Evolutionary conservation across 1,140 invertebrate genomes (phyloP).

Genomic region (Zaprionus gabonicus): DNA sequence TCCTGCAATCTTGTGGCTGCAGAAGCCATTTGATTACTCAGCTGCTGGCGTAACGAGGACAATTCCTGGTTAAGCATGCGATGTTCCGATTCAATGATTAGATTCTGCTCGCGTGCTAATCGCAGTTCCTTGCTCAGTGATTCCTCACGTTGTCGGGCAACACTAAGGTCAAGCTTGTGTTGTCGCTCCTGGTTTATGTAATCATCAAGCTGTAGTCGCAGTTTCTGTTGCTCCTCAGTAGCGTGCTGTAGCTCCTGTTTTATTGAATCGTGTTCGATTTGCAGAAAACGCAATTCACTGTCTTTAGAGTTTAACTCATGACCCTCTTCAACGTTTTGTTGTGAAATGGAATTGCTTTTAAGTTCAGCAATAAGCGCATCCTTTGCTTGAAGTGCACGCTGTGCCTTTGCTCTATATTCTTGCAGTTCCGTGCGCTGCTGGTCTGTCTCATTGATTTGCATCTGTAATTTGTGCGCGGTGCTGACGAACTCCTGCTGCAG

Average conservation of each 20-base stretch:
- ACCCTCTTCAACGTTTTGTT: background rate
- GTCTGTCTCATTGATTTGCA: constrained; percentile 86
- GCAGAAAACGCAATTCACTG: constrained; percentile 64
- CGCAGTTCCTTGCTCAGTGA: constrained; percentile 61
- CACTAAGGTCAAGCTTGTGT: constrained; percentile 47
- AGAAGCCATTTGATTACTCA: constrained; percentile 77
- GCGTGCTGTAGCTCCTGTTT: constrained; percentile 69
- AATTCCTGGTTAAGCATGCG: constrained; percentile 77
- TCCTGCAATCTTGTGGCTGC: constrained; percentile 76
- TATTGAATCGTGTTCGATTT: constrained; percentile 66
- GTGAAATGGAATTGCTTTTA: constrained; percentile 70
- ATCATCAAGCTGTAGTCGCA: constrained; percentile 65
- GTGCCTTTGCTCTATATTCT: constrained; percentile 89
- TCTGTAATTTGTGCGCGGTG: constrained; percentile 85
- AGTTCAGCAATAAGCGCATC: constrained; percentile 90
- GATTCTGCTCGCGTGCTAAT: constrained; percentile 48
- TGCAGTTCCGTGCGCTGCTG: constrained; percentile 87
- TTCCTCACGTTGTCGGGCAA: constrained; percentile 56
- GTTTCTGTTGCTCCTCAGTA: constrained; percentile 54
- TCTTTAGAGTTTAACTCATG: constrained; percentile 34
- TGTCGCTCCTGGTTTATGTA: constrained; percentile 48
- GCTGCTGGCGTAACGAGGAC: constrained; percentile 73
- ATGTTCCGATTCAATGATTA: constrained; percentile 67
- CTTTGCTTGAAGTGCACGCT: constrained; percentile 91
- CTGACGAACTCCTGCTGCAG: constrained; percentile 84